These are phyloP conservation scores for Edolisoma coerulescens DNA, from an alignment of 2,113 vertebrate genomes.

Conservation along the genomic window DNA sequence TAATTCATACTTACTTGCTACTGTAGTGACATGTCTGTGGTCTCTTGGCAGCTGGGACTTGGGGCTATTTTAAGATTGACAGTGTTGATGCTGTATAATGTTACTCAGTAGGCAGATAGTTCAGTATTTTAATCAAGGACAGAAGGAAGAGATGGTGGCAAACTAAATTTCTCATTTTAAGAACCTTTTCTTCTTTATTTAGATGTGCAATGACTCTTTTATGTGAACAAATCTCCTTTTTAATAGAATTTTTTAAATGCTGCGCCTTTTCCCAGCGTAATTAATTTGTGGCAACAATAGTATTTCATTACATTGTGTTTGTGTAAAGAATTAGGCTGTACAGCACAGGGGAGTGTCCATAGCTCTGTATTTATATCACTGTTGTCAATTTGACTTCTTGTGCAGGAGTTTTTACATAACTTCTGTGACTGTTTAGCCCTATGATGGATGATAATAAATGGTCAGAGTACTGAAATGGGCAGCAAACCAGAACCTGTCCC, in stretches of 20 bases:
- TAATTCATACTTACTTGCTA: not conserved
- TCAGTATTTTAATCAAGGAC: constrained; percentile 28
- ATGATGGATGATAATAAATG: not conserved
- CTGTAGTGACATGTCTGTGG: not conserved
- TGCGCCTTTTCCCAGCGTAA: not conserved
- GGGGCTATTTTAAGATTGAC: constrained; percentile 29
- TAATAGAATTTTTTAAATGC: not conserved
- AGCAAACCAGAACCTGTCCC: not conserved
- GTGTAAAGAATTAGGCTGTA: not conserved
- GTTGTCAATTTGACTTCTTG: not conserved
- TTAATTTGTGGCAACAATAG: not conserved
- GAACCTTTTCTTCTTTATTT: not conserved
- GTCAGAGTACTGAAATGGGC: not conserved
- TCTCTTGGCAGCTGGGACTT: not conserved
- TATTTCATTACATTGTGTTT: not conserved
- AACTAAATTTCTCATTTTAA: not conserved
- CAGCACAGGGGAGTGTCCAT: not conserved
- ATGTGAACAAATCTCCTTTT: not conserved
- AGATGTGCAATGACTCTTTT: not conserved
- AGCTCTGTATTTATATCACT: not conserved
- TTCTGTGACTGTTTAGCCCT: not conserved
- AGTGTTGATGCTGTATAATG: not conserved
- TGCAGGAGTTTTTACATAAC: not conserved
- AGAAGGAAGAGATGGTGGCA: not conserved
- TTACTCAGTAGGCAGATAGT: constrained; percentile 10